Conservation (phyloP, 2,797 vertebrate genomes). For the Rhabdomys pumilio region DNA sequence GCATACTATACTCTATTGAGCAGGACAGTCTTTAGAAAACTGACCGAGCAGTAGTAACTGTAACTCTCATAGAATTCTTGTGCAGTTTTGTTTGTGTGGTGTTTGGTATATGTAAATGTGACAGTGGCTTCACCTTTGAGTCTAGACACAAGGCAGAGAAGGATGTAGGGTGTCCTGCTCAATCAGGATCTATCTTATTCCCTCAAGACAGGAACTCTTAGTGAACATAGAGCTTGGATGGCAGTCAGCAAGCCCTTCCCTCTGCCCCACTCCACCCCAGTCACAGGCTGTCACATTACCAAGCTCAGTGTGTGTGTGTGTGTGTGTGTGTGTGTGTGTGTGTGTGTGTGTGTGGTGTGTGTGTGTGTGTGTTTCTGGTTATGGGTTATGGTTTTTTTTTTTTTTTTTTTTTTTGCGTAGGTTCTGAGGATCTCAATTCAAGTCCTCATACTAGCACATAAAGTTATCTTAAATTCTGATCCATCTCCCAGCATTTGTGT, state of each 20-base stretch:
- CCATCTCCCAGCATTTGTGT: not conserved
- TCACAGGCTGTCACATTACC: not conserved
- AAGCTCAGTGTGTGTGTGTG: not conserved
- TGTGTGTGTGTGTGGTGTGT: no score
- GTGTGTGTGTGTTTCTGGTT: not conserved
- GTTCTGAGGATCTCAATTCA: not conserved
- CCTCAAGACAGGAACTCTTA: not conserved
- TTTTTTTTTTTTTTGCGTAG: not conserved
- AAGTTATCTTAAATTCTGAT: not conserved
- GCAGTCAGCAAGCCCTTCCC: not conserved
- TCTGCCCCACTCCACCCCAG: no score
- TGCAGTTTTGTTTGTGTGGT: not conserved
- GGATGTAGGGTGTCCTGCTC: not conserved
- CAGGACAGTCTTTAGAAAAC: not conserved
- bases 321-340: no score
- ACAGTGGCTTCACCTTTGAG: not conserved
- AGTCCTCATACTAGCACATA: not conserved
- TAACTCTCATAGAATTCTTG: not conserved
- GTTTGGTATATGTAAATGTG: not conserved
- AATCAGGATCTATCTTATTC: not conserved
- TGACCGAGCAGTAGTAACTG: not conserved
- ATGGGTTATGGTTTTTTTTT: no score
- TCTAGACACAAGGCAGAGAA: not conserved
- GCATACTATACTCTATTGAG: not conserved
- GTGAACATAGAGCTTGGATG: not conserved